Evolutionary conservation across 2,888 invertebrate species (phyloP).

Genomic region (Neoitamus cyanurus): DNA sequence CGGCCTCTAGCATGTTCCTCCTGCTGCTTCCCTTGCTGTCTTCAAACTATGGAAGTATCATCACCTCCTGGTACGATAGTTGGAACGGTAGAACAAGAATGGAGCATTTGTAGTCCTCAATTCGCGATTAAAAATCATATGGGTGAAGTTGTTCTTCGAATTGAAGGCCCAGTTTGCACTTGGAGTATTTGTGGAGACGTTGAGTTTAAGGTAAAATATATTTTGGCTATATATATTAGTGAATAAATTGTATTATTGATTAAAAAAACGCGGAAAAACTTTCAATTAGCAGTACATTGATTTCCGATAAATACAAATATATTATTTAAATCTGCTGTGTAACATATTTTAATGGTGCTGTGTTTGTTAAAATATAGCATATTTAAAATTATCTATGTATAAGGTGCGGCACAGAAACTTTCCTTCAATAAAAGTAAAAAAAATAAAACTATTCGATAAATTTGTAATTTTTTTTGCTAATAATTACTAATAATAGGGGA

Average conservation of each 20-base stretch:
- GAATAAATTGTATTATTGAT: neutral
- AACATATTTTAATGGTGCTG: too few relatives aligned
- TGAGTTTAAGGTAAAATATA: slow-evolving; percentile 78
- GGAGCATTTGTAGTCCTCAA: slow-evolving; percentile 79
- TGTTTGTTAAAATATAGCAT: too few relatives aligned
- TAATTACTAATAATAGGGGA: too few relatives aligned
- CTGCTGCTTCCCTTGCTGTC: slow-evolving; percentile 89
- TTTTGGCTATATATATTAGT: neutral
- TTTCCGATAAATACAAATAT: too few relatives aligned
- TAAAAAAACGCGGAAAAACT: neutral
- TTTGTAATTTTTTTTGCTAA: too few relatives aligned
- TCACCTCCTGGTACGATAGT: slow-evolving; percentile 78
- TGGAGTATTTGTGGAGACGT: slow-evolving; percentile 85
- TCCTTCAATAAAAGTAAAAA: too few relatives aligned
- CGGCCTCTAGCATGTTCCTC: slow-evolving; percentile 84
- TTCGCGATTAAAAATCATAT: slow-evolving; percentile 79
- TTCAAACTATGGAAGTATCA: slow-evolving; percentile 82
- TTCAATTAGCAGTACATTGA: too few relatives aligned
- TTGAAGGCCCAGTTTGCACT: slow-evolving; percentile 85
- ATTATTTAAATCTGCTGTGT: too few relatives aligned
- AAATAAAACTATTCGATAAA: too few relatives aligned
- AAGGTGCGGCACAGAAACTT: too few relatives aligned
- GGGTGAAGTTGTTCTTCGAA: slow-evolving; percentile 79
- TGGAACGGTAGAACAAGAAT: slow-evolving; percentile 80
- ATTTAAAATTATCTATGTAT: too few relatives aligned